Base-by-base conservation (phyloP, 2,797 vertebrate species). In the Chloroceryle inda region DNA sequence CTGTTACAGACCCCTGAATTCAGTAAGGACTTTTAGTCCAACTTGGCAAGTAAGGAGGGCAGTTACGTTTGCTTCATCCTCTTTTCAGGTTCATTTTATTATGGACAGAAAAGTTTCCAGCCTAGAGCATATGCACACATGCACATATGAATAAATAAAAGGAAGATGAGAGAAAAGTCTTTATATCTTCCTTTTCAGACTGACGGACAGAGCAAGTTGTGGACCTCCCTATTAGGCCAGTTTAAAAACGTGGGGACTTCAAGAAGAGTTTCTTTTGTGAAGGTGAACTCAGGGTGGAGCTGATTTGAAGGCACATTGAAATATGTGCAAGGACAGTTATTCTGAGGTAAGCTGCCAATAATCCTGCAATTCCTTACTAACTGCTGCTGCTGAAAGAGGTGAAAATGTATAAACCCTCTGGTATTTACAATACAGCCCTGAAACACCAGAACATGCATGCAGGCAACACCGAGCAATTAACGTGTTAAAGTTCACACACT, bases 181-280 rank as follows among this genome's bases (percentile, higher is more conserved):
- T 37, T 45, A 35, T 50, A 7, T 5, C 8, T 38, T 56, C 10
- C 16, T 64, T 75, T 27, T 72, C 66, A 89, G 20, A 14, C 24
- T 29, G 24, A 10, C 1, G 0, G 64, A 29, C 4, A 16, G 6
- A 63, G 3, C 23, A 62, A 47, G 33, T 4, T 9, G 5, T 31
- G 12, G 20, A 12, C 2, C 13, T 37, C 37, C 10, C 4, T n/a
- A 24, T 20, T 37, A 69, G 12, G 20, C 4, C 20, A 69, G 49
- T 26, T 78, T 42, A 47, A 74, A 87, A 42, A 74, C 5, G 3
- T 42, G 33, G 74, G 26, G 16, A 31, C 62, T 78, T 53, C 7
- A 22, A 24, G 33, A 87, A 52, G 16, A 33, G 38, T 37, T 83
- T 64, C 11, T 69, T 49, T 52, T 33, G 22, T 22, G 50, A 85